Conservation (phyloP, 2,113 vertebrate genomes). For the Cryptotis parvus region DNA sequence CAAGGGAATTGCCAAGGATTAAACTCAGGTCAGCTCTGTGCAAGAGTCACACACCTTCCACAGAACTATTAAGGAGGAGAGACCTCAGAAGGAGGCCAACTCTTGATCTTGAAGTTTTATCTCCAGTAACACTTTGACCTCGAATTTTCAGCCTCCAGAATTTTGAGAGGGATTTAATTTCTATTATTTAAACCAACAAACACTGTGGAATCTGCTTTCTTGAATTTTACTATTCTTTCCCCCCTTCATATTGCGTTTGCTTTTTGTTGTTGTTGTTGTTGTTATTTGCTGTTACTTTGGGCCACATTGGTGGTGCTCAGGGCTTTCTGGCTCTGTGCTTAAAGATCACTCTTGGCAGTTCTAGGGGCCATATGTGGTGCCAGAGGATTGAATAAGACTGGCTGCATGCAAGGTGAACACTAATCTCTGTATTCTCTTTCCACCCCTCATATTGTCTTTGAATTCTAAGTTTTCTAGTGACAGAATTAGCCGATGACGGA, state of each 20-base stretch:
- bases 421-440: background rate
- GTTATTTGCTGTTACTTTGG: background rate
- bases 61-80: too few relatives aligned
- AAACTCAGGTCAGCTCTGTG: too few relatives aligned
- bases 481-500: background rate
- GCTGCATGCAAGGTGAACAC: background rate
- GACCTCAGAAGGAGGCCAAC: too few relatives aligned
- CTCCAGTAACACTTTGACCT: background rate
- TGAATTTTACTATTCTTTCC: background rate
- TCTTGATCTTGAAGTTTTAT: too few relatives aligned
- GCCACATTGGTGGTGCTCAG: too few relatives aligned
- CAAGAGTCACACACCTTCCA: too few relatives aligned
- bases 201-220: background rate
- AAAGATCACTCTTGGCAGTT: too few relatives aligned
- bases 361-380: background rate
- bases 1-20: too few relatives aligned
- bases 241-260: background rate
- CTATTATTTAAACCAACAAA: constrained; percentile 5
- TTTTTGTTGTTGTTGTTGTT: background rate
- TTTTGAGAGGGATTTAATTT: background rate
- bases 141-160: background rate
- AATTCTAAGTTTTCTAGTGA: background rate
- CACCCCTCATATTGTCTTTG: background rate
- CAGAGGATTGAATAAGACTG: background rate
- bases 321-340: too few relatives aligned